Conservation (phyloP, 2,113 vertebrate genomes). For the Zonotrichia leucophrys region DNA sequence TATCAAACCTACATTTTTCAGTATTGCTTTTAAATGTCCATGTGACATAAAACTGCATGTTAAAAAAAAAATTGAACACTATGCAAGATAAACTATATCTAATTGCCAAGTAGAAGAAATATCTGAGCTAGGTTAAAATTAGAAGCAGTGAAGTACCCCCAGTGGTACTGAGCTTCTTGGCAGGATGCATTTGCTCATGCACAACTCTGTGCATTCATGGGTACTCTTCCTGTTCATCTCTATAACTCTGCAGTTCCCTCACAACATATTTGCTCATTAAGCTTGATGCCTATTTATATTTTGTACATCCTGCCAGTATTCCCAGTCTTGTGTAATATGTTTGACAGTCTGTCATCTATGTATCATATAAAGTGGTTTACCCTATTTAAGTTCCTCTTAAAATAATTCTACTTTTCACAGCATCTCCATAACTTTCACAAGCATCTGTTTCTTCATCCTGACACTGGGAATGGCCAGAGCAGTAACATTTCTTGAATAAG, state of each 20-base stretch:
- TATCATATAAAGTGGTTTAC: background rate
- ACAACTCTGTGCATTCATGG: background rate
- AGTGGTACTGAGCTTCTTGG: background rate
- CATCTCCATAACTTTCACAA: background rate
- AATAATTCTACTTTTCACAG: background rate
- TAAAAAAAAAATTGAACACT: background rate
- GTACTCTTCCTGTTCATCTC: background rate
- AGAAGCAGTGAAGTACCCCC: background rate
- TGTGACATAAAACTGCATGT: background rate
- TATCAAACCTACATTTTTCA: background rate
- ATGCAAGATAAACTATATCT: background rate
- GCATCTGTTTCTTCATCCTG: background rate
- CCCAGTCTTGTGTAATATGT: background rate
- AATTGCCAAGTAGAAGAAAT: background rate
- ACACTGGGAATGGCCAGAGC: background rate
- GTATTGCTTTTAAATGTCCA: background rate
- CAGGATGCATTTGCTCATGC: background rate
- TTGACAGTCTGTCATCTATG: background rate
- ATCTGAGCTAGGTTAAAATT: background rate
- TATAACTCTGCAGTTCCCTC: background rate
- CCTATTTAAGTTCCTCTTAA: background rate
- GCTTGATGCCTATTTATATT: background rate
- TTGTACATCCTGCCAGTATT: background rate
- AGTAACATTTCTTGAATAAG: background rate
- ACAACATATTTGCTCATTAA: background rate